Conservation (phyloP, 1,140 invertebrate genomes). For the Lamellibrachia luymesi region DNA sequence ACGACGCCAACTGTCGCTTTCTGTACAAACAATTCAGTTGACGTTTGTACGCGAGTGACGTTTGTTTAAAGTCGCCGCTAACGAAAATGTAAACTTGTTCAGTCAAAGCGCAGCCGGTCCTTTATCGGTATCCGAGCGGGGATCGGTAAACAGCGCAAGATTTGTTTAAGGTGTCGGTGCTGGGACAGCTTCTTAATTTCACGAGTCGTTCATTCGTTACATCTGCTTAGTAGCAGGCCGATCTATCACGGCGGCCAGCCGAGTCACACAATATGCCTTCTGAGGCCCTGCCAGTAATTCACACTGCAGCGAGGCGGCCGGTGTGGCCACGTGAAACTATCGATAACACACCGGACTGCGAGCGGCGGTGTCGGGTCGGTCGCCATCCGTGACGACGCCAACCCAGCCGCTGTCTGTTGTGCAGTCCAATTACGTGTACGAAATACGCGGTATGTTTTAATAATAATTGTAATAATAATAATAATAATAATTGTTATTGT, state of each 20-base stretch:
- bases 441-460: neutral
- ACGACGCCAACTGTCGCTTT: neutral
- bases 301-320: neutral
- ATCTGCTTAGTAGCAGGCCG: slow-evolving; percentile 3
- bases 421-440: neutral
- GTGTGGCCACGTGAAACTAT: neutral
- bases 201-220: neutral
- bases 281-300: neutral
- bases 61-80: neutral
- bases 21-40: neutral
- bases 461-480: neutral
- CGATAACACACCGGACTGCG: neutral
- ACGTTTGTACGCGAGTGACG: neutral
- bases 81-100: neutral
- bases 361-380: neutral
- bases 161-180: neutral
- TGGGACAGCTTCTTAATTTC: neutral
- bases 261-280: neutral
- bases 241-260: neutral
- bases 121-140: neutral
- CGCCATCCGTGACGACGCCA: neutral
- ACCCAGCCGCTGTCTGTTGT: neutral
- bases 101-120: neutral
- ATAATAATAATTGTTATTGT: neutral
- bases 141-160: neutral